Percentiles rank a stretch among this genome's conserved stretches.
Conservation (phyloP, 2,113 vertebrate species). For the Rhinogobius similis region DNA sequence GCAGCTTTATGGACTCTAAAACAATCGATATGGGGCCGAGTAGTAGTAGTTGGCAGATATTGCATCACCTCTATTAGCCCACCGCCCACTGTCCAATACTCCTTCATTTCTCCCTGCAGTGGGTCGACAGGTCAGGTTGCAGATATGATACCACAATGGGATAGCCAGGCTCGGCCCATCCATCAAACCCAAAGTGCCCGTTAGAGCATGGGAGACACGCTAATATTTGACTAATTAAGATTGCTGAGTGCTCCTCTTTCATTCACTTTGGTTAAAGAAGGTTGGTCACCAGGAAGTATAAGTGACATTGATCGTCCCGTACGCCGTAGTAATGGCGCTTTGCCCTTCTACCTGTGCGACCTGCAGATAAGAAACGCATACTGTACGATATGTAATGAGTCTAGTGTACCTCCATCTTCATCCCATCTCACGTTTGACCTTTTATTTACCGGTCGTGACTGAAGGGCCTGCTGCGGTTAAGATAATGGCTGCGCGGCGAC, state of each 20-base stretch:
- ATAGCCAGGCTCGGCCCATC: conserved; percentile 26
- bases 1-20: neutral
- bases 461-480: conserved; percentile 1
- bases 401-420: conserved; percentile 22
- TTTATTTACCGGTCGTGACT: neutral
- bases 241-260: conserved; percentile 46
- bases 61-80: conserved; percentile 20
- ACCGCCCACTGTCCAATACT: conserved; percentile 5
- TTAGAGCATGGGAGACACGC: conserved; percentile 48
- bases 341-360: conserved; percentile 37
- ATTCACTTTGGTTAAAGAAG: conserved; percentile 42
- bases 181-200: conserved; percentile 61
- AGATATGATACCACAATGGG: neutral
- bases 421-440: conserved; percentile 34
- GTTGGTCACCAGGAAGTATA: conserved; percentile 42
- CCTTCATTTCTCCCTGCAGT: conserved; percentile 13
- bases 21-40: neutral
- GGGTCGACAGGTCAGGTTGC: conserved; percentile 27
- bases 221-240: conserved; percentile 71
- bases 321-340: conserved; percentile 34
- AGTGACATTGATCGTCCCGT: conserved; percentile 58
- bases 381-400: conserved; percentile 31
- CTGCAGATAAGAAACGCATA: conserved; percentile 20
- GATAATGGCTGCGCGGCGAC: neutral
- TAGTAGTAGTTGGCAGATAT: conserved; percentile 6